phyloP scores from a whole-genome alignment of 2,113 vertebrate genomes.

The Stigmatopora nigra region DNA sequence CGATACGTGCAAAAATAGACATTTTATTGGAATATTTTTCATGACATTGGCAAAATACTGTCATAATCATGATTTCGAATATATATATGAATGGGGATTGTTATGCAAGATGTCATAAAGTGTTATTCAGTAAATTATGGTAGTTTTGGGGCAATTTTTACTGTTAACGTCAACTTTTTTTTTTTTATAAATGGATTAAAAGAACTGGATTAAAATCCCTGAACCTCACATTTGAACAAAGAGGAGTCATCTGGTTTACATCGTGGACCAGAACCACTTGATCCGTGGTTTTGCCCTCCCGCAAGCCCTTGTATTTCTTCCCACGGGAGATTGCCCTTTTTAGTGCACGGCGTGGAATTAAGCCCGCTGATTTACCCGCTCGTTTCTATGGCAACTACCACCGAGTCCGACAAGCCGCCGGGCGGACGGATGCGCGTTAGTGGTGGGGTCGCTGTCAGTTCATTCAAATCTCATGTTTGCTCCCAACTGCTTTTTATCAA shows the following conservation, averaged over 20 bases:
- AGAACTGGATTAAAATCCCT: too few relatives aligned
- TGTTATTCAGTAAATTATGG: too few relatives aligned
- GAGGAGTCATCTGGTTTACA: conserved; percentile 71
- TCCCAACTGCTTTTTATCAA: neutral
- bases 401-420: conserved; percentile 2
- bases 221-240: conserved; percentile 40
- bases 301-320: conserved; percentile 61
- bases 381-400: conserved; percentile 21
- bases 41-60: too few relatives aligned
- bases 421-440: conserved; percentile 14
- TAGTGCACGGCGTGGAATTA: conserved; percentile 40
- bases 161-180: too few relatives aligned
- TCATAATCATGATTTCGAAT: too few relatives aligned
- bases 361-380: conserved; percentile 28
- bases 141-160: too few relatives aligned
- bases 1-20: too few relatives aligned
- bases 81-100: too few relatives aligned
- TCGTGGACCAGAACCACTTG: conserved; percentile 62
- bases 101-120: too few relatives aligned
- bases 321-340: conserved; percentile 50
- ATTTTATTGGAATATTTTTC: too few relatives aligned
- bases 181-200: too few relatives aligned
- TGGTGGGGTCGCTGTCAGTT: neutral
- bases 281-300: conserved; percentile 60
- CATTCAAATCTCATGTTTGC: conserved; percentile 6